These are phyloP conservation scores for Samia ricini DNA, from an alignment of 1,140 invertebrate species.

Conservation along the genomic window DNA sequence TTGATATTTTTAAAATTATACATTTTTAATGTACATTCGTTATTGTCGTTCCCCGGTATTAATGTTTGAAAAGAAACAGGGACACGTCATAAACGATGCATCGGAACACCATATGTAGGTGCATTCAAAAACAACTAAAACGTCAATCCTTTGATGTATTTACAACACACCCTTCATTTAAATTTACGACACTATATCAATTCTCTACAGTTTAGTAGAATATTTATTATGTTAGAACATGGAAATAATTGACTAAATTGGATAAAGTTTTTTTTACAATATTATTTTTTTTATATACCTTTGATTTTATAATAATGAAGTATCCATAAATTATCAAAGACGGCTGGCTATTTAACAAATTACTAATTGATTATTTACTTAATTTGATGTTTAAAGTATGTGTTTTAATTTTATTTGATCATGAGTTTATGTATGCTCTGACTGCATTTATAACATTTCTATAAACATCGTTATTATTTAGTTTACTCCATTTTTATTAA, in stretches of 20 bases:
- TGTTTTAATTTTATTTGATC: no score
- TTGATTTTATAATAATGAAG: neutral
- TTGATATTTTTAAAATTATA: neutral
- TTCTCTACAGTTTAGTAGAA: neutral
- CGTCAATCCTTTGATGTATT: neutral
- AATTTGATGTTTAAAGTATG: no score
- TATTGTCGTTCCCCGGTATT: neutral
- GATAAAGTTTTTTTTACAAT: neutral
- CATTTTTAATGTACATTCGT: neutral
- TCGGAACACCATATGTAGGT: neutral
- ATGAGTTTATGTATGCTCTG: no score
- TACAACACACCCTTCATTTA: neutral
- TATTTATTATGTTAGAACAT: neutral
- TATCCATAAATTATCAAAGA: no score
- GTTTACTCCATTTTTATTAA: no score
- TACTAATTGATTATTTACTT: no score
- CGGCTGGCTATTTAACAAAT: no score
- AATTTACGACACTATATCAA: neutral
- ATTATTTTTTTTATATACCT: neutral
- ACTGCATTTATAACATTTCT: no score
- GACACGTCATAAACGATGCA: neutral
- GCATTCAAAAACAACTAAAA: neutral
- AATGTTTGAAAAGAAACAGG: neutral
- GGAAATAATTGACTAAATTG: neutral
- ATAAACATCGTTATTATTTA: no score